A percentile compares a stretch with the other conserved stretches of the same genome.
phyloP scores from a whole-genome alignment of 1,140 invertebrate species.

The Hypsibius dujardini region DNA sequence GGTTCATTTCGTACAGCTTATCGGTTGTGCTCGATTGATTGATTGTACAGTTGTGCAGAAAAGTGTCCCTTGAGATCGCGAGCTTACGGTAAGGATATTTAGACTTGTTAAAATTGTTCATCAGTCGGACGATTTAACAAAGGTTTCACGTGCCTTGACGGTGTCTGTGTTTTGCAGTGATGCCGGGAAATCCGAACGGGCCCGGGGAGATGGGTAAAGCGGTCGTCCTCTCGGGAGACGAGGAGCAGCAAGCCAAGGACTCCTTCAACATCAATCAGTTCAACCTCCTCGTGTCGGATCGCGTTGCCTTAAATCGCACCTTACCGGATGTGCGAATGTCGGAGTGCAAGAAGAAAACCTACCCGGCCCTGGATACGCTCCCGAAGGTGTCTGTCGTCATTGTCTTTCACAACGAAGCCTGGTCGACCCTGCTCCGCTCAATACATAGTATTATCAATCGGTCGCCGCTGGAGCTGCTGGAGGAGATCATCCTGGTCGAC shows the following conservation, averaged over 20 bases:
- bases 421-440: conserved; percentile 80
- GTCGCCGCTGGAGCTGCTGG: conserved; percentile 62
- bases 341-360: conserved; percentile 51
- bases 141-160: too few species aligned
- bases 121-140: too few species aligned
- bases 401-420: conserved; percentile 94
- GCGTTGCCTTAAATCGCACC: conserved; percentile 87
- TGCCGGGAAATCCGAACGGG: conserved; percentile 45
- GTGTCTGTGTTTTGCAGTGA: conserved; percentile 31
- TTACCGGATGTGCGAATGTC: conserved; percentile 73
- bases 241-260: conserved; percentile 71
- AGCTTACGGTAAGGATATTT: too few species aligned
- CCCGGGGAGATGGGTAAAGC: conserved; percentile 76
- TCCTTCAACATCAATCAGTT: conserved; percentile 97
- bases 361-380: conserved; percentile 45
- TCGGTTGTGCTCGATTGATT: too few species aligned
- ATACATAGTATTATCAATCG: conserved; percentile 92
- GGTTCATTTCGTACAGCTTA: too few species aligned
- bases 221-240: conserved; percentile 62
- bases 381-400: conserved; percentile 82
- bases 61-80: too few species aligned
- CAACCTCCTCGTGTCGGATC: conserved; percentile 89
- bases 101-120: too few species aligned
- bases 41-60: too few species aligned
- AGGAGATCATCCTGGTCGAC: conserved; percentile 85